Evolutionary conservation across 2,113 vertebrate species (phyloP).

Genomic region (Panthera tigris): DNA sequence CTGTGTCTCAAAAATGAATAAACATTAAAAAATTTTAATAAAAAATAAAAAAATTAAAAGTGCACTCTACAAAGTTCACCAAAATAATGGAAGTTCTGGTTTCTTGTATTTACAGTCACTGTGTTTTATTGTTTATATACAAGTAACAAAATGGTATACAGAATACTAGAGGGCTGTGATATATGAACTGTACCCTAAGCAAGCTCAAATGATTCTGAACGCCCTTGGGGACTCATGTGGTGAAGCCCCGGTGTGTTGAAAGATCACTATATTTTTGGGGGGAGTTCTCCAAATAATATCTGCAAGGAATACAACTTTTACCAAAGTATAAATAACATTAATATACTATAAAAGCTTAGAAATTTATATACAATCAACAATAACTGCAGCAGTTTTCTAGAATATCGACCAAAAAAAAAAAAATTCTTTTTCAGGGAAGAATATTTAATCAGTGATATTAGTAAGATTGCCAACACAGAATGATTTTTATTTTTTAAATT

Average conservation of each 20-base stretch:
- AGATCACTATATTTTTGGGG: background rate
- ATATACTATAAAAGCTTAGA: background rate
- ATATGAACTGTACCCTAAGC: background rate
- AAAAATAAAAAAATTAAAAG: background rate
- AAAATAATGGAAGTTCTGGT: background rate
- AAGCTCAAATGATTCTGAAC: background rate
- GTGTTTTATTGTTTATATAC: background rate
- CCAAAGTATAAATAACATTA: background rate
- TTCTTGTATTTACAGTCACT: background rate
- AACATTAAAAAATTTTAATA: no score
- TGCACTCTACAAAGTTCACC: rapidly evolving
- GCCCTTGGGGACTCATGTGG: background rate
- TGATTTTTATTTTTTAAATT: background rate
- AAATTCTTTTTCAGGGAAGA: background rate
- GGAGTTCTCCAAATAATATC: background rate
- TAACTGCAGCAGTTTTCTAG: background rate
- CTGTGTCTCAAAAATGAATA: no score
- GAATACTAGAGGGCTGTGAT: background rate
- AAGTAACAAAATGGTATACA: background rate
- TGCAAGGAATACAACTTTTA: background rate
- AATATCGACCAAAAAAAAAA: background rate
- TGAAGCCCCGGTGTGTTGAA: background rate
- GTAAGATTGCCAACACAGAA: background rate
- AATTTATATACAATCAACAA: background rate
- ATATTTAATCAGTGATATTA: background rate